Conservation (phyloP, 2,888 invertebrate genomes). For the Sphaerolaimus hirsutus region DNA sequence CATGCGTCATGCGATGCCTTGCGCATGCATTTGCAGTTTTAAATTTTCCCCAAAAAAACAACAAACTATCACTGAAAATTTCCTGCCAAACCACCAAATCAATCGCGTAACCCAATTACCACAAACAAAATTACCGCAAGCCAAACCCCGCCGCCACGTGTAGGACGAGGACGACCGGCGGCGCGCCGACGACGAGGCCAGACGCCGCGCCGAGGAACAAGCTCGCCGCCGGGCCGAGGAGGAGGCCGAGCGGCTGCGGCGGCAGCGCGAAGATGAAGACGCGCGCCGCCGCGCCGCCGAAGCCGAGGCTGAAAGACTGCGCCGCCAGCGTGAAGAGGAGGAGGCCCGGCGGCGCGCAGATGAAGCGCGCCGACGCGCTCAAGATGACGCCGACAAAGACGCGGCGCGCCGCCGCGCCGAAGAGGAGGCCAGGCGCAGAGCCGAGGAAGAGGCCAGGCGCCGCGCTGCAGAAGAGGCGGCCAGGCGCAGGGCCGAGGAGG, state of each 20-base stretch:
- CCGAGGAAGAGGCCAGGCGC: constrained; percentile 5
- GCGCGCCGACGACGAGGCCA: constrained; percentile 11
- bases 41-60: no score
- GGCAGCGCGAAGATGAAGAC: constrained; percentile 11
- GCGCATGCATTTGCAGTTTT: no score
- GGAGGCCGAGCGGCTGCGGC: constrained; percentile 16
- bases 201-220: constrained; percentile 16
- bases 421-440: constrained; percentile 5
- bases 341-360: constrained; percentile 20
- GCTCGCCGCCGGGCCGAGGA: constrained; percentile 14
- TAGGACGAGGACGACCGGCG: constrained; percentile 17
- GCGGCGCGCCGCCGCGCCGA: constrained; percentile 4
- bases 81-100: no score
- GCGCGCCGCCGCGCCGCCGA: constrained; percentile 3
- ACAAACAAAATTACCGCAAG: no score
- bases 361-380: constrained; percentile 21
- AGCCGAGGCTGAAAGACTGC: constrained; percentile 13
- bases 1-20: no score
- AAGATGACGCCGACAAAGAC: constrained; percentile 11
- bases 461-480: constrained; percentile 5
- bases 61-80: no score
- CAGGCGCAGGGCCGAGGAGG: constrained; percentile 5
- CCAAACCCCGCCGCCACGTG: constrained; percentile 20
- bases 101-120: no score
- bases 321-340: constrained; percentile 9